A percentile compares a stretch with the other conserved stretches of the same genome.
These are phyloP conservation scores for Brachypteracias leptosomus DNA, from an alignment of 2,113 vertebrate species.

Conservation along the genomic window DNA sequence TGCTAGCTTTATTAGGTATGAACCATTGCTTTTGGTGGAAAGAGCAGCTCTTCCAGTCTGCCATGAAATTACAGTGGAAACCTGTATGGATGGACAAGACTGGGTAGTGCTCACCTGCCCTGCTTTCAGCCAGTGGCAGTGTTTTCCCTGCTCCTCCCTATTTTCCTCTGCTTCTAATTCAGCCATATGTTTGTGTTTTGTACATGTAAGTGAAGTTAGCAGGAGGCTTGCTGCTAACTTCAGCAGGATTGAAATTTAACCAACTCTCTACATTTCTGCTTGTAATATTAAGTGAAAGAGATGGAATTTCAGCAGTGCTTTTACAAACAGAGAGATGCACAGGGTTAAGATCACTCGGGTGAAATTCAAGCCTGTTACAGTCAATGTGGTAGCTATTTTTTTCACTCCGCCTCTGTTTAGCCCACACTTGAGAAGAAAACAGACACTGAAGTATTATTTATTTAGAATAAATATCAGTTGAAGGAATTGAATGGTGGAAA, in stretches of 20 bases:
- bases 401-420: not conserved
- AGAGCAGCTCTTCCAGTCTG: not conserved
- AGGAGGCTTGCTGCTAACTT: not conserved
- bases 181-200: constrained; percentile 2
- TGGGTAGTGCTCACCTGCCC: not conserved
- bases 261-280: not conserved
- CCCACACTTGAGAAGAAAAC: constrained; percentile 37
- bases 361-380: not conserved
- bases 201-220: not conserved
- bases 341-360: not conserved
- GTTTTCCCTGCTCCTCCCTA: not conserved
- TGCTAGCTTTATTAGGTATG: not conserved
- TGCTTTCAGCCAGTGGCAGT: not conserved
- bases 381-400: constrained; percentile 29
- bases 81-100: not conserved
- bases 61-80: not conserved
- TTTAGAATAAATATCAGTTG: constrained; percentile 11
- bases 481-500: not conserved
- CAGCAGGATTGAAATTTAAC: not conserved
- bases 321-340: not conserved
- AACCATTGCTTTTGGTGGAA: not conserved
- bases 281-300: not conserved
- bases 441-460: not conserved
- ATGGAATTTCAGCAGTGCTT: not conserved
- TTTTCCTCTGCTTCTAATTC: not conserved